Percentiles rank a stretch among this genome's conserved stretches.
phyloP scores from a whole-genome alignment of 2,797 vertebrate genomes.

The Sebastes aleutianus region DNA sequence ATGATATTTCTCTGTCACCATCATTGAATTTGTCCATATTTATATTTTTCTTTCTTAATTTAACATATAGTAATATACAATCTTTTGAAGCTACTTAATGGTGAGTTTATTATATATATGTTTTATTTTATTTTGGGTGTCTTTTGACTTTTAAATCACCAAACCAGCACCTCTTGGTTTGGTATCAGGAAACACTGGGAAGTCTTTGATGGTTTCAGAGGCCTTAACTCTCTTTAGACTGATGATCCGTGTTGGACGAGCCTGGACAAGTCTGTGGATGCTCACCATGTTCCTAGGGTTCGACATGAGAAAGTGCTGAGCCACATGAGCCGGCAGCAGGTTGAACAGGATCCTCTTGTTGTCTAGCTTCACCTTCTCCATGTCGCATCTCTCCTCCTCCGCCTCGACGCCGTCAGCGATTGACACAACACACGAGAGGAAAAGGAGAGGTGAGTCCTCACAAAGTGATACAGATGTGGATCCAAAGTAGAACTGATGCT shows the following conservation, averaged over 20 bases:
- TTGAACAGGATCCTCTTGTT: conserved; percentile 99
- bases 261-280: not conserved
- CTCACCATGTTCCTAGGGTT: conserved; percentile 99
- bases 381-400: conserved; percentile 96
- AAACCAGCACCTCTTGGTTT: not conserved
- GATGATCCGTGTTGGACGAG: not conserved
- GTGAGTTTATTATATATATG: not conserved
- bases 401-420: conserved; percentile 79
- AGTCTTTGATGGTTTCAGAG: not conserved
- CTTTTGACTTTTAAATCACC: not conserved
- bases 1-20: not conserved
- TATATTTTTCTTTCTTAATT: not conserved
- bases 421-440: not conserved
- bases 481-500: not conserved
- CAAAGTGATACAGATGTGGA: not conserved
- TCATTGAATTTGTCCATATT: not conserved
- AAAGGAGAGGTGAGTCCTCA: not conserved
- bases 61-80: not conserved
- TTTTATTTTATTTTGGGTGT: not conserved
- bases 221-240: not conserved
- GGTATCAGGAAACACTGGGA: not conserved
- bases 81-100: not conserved
- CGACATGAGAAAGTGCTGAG: conserved; percentile 98
- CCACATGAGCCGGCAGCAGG: conserved; percentile 95
- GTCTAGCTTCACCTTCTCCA: conserved; percentile 98